A percentile compares a stretch with the other conserved stretches of the same genome.
Conservation (phyloP, 2,888 invertebrate genomes). For the Eulithis prunata region DNA sequence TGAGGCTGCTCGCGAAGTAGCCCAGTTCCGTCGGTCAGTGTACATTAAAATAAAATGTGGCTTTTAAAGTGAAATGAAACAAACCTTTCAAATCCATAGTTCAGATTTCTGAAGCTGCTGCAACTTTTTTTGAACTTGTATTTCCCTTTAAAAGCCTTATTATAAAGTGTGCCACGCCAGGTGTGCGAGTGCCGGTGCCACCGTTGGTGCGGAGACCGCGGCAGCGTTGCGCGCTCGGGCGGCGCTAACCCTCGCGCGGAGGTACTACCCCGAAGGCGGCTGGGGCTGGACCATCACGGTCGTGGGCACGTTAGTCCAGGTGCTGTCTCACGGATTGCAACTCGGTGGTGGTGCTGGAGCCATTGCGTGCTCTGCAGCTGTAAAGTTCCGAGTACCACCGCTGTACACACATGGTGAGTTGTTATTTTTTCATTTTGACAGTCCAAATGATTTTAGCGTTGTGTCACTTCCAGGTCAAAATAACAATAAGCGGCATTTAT, state of each 20-base stretch:
- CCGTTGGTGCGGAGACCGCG: constrained; percentile 75
- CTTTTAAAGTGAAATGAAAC: constrained; percentile 42
- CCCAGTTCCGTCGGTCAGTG: constrained; percentile 81
- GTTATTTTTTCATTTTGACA: not conserved
- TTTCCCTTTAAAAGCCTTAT: constrained; percentile 36
- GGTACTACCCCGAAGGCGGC: constrained; percentile 94
- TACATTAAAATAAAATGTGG: constrained; percentile 43
- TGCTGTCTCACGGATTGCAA: constrained; percentile 90
- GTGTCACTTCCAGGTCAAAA: not conserved
- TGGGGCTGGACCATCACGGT: constrained; percentile 93
- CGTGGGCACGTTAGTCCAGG: constrained; percentile 89
- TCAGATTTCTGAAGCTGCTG: not conserved
- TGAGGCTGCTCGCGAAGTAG: constrained; percentile 77
- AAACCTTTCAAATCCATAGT: constrained; percentile 26
- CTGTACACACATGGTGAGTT: constrained; percentile 87
- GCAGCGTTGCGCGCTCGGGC: constrained; percentile 85
- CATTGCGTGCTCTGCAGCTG: constrained; percentile 86
- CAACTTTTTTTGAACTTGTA: not conserved
- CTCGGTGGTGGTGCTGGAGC: constrained; percentile 87
- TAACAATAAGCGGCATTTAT: not conserved
- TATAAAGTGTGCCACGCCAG: constrained; percentile 61
- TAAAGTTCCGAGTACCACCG: constrained; percentile 85
- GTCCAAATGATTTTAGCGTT: not conserved
- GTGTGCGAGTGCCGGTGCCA: constrained; percentile 81
- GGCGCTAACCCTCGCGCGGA: constrained; percentile 86